A percentile compares a stretch with the other conserved stretches of the same genome.
These are phyloP conservation scores for Alectoris magna DNA, from an alignment of 2,797 vertebrate genomes.

Conservation along the genomic window DNA sequence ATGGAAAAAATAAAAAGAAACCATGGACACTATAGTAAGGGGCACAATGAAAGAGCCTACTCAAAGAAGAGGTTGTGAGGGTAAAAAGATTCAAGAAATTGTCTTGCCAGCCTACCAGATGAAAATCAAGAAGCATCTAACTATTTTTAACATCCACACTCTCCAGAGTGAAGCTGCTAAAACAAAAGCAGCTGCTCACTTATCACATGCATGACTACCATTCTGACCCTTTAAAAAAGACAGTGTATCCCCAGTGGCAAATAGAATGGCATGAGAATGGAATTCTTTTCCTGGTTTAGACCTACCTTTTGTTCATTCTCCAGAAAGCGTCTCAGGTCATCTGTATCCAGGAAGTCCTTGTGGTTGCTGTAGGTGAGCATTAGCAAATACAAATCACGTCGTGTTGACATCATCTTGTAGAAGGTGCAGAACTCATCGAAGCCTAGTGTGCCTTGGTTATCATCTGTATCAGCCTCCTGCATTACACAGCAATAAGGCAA, in stretches of 20 bases:
- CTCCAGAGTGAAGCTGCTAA: not conserved
- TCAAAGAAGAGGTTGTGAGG: not conserved
- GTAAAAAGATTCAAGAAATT: not conserved
- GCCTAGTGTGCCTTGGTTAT: conserved; percentile 91
- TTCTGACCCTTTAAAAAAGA: not conserved
- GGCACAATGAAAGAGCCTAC: not conserved
- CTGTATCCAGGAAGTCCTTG: conserved; percentile 90
- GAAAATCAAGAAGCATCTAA: not conserved
- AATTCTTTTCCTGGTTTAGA: not conserved
- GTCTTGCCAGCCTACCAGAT: not conserved
- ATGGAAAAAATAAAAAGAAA: not conserved
- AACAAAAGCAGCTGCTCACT: not conserved
- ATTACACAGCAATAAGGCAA: not conserved
- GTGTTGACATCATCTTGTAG: conserved; percentile 99
- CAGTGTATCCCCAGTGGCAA: not conserved
- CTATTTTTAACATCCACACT: not conserved
- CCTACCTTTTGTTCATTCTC: conserved; percentile 94
- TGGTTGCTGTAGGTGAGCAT: conserved; percentile 98
- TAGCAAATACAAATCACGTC: conserved; percentile 94
- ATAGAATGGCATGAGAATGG: not conserved
- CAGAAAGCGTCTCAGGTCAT: conserved; percentile 89
- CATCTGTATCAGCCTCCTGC: conserved; percentile 96
- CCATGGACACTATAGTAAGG: not conserved
- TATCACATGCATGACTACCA: accelerated
- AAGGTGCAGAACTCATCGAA: conserved; percentile 98